Conservation (phyloP, 2,113 vertebrate genomes). For the Hemibagrus wyckioides region DNA sequence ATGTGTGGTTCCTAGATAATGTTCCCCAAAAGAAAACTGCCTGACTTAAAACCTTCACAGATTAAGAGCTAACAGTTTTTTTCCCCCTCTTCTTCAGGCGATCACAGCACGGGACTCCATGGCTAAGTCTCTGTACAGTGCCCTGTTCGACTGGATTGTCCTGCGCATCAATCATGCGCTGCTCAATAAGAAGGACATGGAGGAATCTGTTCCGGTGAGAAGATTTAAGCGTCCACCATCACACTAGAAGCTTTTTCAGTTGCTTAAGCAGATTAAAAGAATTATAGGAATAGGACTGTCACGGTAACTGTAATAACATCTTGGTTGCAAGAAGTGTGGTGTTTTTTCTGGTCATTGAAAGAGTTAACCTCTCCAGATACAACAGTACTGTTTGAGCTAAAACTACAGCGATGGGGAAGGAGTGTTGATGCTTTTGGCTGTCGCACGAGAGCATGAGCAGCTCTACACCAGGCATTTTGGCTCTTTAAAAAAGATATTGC, state of each 20-base stretch:
- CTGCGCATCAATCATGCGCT: slow-evolving; percentile 96
- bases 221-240: not conserved
- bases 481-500: not conserved
- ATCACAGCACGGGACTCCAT: slow-evolving; percentile 96
- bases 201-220: slow-evolving; percentile 64
- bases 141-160: slow-evolving; percentile 99
- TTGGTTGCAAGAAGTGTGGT: too few relatives aligned
- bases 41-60: not conserved
- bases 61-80: not conserved
- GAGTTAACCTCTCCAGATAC: not conserved
- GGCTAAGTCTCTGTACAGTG: slow-evolving; percentile 98
- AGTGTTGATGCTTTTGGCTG: not conserved
- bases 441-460: not conserved
- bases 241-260: not conserved
- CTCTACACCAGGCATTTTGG: not conserved
- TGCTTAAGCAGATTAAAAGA: not conserved
- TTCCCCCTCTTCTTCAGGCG: slow-evolving; percentile 71
- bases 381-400: not conserved
- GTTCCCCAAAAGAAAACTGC: not conserved
- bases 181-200: slow-evolving; percentile 97
- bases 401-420: not conserved
- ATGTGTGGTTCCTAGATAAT: not conserved
- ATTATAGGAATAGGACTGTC: not conserved
- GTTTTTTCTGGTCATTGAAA: not conserved
- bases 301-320: not conserved